Evolutionary conservation across 64 coral and sea anemone genomes (phyloP), one percentile per base, ranked within the genome.

Genomic region (Montipora capricornis): DNA sequence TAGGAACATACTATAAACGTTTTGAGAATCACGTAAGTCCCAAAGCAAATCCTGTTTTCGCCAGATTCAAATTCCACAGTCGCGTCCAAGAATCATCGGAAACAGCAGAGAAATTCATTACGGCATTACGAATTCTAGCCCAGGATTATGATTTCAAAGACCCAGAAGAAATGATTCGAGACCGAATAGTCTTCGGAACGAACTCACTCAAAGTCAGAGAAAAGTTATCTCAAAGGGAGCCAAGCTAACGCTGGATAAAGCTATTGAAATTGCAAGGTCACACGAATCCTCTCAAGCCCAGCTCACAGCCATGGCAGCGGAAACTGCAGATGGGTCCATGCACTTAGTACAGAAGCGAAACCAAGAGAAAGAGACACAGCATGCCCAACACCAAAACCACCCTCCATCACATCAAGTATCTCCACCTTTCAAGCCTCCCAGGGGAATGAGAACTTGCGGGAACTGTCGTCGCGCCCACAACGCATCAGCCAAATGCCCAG

Each of bases 1-100:
- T 50, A 13, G 6, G 81, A 81, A 86, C 74, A 20, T 91, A 81
- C 17, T 97, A 94, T 55, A 66, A 90, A 59, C 73, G 80, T 75
- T 91, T 94, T 81, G 95, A 91, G 73, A 37, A 52, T 17, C 68
- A 97, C 90, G 66, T 87, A 16, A 96, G 49, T 16, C 86, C 88
- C 1, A 77, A 87, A 70, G 90, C 92, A 45, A 97, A 94, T 19
- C 70, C 74, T 5, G 49, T 91, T 4, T 94, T 94, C 44, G 29
- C 29, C 29, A 29, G 29, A 29, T 29, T 29, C 29, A 29, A 29
- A 29, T 29, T 29, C 29, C 29, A 29, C 29, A 29, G 29, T 29
- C 29, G 29, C 29, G 29, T 29, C 29, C 29, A 29, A 29, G 29
- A 29, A 29, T 29, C 29, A 29, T 29, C 29, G 29, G 29, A 29